Evolutionary conservation across 2,797 vertebrate genomes (phyloP), one percentile per base, ranked within the genome.

Genomic region (Peromyscus nudipes): DNA sequence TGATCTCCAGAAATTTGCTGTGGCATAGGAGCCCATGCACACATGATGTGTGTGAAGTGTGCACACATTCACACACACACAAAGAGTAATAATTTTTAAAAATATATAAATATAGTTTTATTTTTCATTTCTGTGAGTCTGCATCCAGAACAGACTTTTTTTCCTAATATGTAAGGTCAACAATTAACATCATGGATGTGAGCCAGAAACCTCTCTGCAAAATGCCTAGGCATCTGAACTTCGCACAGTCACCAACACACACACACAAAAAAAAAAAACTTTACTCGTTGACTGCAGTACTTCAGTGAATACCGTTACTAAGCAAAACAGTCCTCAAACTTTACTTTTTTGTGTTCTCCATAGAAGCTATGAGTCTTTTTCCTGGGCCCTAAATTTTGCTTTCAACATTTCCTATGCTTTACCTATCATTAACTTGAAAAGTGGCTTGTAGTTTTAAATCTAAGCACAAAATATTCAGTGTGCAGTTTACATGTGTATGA

Each of bases 381-480:
- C 1, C 86, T 29, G 4, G 31, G 9, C 19, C 29, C n/a, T 43
- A 27, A 17, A 43, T 34, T 16, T n/a, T 31, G 80, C 21, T 31
- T 73, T 85, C 87, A 31, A 2, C 80, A 55, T 27, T 91, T 81
- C 10, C 19, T 34, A 1, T 85, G 55, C 9, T 4, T 13, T 64
- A 57, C 37, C 40, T 93, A 37, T 57, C 65, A 88, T 55, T 89
- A 85, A 82, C 69, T 86, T 83, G 82, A 88, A 84, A 23, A 85
- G 21, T 49, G 4, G 73, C 17, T 87, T 46, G n/a, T 65, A 71
- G 11, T 40, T 71, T 34, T 43, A n/a, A 69, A 23, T 60, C 4
- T 88, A 27, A 1, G 34, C 17, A n/a, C 46, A 85, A 67, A 4
- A 34, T n/a, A 25, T 27, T 4, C 23, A 29, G 37, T 12, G 19